Evolutionary conservation across 2,888 invertebrate species (phyloP).

Genomic region (Acrobasis consociella): DNA sequence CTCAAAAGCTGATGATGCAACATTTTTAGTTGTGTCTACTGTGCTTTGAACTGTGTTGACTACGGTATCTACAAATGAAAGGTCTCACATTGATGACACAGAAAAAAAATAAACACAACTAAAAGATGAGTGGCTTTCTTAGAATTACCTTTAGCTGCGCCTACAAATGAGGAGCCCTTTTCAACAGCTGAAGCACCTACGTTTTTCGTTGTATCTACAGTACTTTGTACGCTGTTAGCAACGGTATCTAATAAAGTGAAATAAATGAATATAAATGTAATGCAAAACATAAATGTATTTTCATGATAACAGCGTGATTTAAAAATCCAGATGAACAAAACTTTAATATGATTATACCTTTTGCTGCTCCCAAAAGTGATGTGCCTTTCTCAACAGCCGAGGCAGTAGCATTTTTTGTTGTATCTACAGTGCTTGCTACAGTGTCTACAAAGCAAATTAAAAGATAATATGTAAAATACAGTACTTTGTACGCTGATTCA

Average conservation of each 20-base stretch:
- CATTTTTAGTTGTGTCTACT: conserved; percentile 56
- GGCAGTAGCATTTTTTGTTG: conserved; percentile 51
- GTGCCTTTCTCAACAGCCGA: conserved; percentile 49
- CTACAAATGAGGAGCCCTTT: conserved; percentile 49
- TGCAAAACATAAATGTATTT: neutral
- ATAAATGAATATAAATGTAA: neutral
- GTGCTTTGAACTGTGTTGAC: conserved; percentile 47
- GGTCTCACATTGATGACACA: neutral
- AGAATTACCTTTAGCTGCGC: conserved; percentile 32
- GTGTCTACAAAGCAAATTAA: conserved; percentile 38
- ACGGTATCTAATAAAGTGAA: conserved; percentile 43
- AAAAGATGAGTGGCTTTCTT: neutral
- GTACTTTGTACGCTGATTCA: neutral
- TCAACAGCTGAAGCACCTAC: conserved; percentile 50
- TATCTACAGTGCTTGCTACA: conserved; percentile 49
- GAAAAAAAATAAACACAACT: neutral
- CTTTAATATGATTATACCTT: conserved; percentile 29
- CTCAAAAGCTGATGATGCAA: conserved; percentile 51
- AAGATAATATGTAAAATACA: conserved; percentile 24
- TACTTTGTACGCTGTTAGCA: conserved; percentile 45
- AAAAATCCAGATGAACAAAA: too few relatives aligned
- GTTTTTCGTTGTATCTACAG: conserved; percentile 56
- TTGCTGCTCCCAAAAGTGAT: conserved; percentile 37
- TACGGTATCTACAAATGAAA: conserved; percentile 52
- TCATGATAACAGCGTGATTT: too few relatives aligned